Base-by-base conservation (phyloP, 2,797 vertebrate species). In the Gymnocypris eckloni region DNA sequence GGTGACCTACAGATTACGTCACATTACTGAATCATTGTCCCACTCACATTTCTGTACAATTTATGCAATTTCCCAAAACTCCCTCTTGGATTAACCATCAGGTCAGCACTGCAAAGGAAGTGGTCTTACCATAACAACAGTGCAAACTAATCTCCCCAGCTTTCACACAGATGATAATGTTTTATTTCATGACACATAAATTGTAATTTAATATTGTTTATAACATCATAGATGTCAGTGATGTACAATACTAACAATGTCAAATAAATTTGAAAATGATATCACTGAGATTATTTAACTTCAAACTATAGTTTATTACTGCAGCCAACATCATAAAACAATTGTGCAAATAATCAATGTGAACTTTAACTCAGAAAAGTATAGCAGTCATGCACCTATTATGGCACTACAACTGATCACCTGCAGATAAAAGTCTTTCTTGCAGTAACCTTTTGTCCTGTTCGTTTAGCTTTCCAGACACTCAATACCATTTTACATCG, bases 1-100 rank as follows among this genome's bases (percentile, higher is more conserved):
- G 2, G 8, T 45, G 61, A 50, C 67, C 56, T 67, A 18, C 54
- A 43, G 75, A 43, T 79, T 54, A 56, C 73, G 75, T 82, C 28
- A 72, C 70, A 75, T 70, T 67, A 67, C 33, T 59, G 71, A 89
- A 61, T 75, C 79, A 84, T 33, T 89, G 80, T 28, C 84, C 90
- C 87, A 85, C 91, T 92, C 91, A 89, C 90, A 93, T 94, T 95
- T 91, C 91, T 86, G 66, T 83, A 79, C 79, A 84, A 79, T 39
- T 76, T 15, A 66, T 37, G 28, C 45, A 59, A 20, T 81, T 88
- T 81, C 52, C 52, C 41, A 52, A 45, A 79, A 79, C 4, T 48
- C 15, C 52, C 59, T n/a, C 37, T 50, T 59, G 54, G 52, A 64
- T 15, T 67, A 78, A n/a, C 79, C 71, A 28, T 67, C 73, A 41